Percentiles rank a stretch among this genome's conserved stretches.
Conservation (phyloP, 2,888 invertebrate genomes). For the Andricus quercusramuli region DNA sequence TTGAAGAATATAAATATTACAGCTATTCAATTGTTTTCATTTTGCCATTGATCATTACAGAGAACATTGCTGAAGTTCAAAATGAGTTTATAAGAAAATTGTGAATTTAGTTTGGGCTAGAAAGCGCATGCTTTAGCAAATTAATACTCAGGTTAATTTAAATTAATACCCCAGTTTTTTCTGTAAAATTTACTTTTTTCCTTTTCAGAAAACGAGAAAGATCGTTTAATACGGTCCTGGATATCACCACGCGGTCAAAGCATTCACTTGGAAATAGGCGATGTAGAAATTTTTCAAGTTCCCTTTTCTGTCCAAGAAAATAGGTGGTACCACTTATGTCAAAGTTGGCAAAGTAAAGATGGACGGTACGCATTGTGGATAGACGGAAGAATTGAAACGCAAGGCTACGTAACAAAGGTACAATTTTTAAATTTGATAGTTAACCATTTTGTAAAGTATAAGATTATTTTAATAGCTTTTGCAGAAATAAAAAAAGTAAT, state of each 20-base stretch:
- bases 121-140: too few species aligned
- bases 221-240: conserved; percentile 82
- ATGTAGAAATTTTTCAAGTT: conserved; percentile 78
- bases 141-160: too few species aligned
- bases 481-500: neutral
- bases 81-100: too few species aligned
- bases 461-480: neutral
- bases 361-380: conserved; percentile 84
- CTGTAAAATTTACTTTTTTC: conserved; percentile 37
- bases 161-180: too few species aligned
- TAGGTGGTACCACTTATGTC: conserved; percentile 85
- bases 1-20: too few species aligned
- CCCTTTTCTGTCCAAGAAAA: conserved; percentile 68
- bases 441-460: neutral
- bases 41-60: neutral
- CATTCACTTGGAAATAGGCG: conserved; percentile 82
- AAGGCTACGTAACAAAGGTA: conserved; percentile 74
- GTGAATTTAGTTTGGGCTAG: too few species aligned
- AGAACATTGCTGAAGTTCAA: too few species aligned
- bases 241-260: conserved; percentile 81
- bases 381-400: conserved; percentile 80
- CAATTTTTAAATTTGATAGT: conserved; percentile 9
- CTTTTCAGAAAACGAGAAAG: conserved; percentile 81
- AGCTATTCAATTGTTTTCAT: too few species aligned
- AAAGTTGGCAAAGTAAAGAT: conserved; percentile 83